Evolutionary conservation across 1,140 invertebrate species (phyloP), one percentile per base, ranked within the genome.

Genomic region (Chironomus tepperi): DNA sequence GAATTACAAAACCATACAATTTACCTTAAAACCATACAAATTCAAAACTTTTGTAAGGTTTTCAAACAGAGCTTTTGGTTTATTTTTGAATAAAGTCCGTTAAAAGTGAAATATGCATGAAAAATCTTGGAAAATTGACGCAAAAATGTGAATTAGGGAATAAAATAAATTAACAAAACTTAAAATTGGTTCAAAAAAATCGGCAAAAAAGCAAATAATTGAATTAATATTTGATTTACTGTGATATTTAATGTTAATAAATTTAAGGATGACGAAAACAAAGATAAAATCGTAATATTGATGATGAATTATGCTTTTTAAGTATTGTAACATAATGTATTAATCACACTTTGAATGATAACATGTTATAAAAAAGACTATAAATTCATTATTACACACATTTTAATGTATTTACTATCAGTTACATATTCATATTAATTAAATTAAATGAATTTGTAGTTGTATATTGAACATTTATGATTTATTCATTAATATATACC

Each of bases 381-480:
- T 18, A 15, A 73, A 42, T 16, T 73, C n/a, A 73, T 34, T 21
- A 12, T 72, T 42, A 16, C 70, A 72, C 70, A 72, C 70, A 72
- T 12, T 57, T n/a, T 34, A 34, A 34, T 34, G 24, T 34, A 34
- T 34, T 34, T 34, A 2, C 12, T 57, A n/a, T 57, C 47, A 57
- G 12, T n/a, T 15, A 57, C n/a, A 57, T 57, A 12, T 57, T 57
- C 47, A 57, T 34, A 34, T 34, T 34, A 34, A n/a, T 57, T 57
- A 12, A 57, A 57, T 57, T 34, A 34, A 34, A 2, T 34, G 24
- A 34, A 34, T 34, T 34, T 57, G 47, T 57, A 57, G 47, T 57
- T 57, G 12, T 2, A 34, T 34, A 34, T 34, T 34, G n/a, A 34
- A 34, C 24, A 57, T 57, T 57, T 57, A 57, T 57, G n/a, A n/a